phyloP scores from a whole-genome alignment of 2,113 vertebrate genomes.

The Hirundichthys speculiger region DNA sequence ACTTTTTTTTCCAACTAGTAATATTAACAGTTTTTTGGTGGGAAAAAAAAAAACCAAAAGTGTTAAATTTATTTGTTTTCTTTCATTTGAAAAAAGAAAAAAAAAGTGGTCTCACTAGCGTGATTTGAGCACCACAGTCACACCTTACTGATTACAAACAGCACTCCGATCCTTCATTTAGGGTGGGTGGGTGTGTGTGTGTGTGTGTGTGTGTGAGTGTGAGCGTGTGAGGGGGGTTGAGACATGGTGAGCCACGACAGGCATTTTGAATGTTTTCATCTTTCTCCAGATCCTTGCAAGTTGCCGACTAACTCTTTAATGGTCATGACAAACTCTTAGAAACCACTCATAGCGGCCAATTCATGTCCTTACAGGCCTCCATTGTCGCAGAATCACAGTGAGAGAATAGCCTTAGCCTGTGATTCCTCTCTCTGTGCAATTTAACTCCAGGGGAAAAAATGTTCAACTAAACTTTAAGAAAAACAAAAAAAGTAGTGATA shows the following conservation, averaged over 20 bases:
- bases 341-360: not conserved
- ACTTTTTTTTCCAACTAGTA: slow-evolving; percentile 33
- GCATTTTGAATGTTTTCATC: not conserved
- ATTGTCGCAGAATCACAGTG: slow-evolving; percentile 9
- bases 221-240: no score
- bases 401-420: slow-evolving; percentile 10
- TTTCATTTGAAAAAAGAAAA: slow-evolving; percentile 32
- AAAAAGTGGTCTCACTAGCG: slow-evolving; percentile 55
- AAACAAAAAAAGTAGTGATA: not conserved
- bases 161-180: slow-evolving; percentile 41
- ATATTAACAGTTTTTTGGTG: slow-evolving; percentile 64
- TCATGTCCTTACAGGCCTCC: slow-evolving; percentile 25
- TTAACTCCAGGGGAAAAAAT: slow-evolving; percentile 5
- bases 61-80: slow-evolving; percentile 31
- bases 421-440: not conserved
- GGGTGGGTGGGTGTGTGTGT: not conserved
- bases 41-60: slow-evolving; percentile 33
- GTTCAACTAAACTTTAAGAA: slow-evolving; percentile 11
- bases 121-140: slow-evolving; percentile 43
- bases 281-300: slow-evolving; percentile 26
- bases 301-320: slow-evolving; percentile 19
- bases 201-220: no score
- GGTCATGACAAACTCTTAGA: slow-evolving; percentile 19
- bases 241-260: slow-evolving; percentile 28
- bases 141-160: slow-evolving; percentile 31